Conservation (phyloP, 2,888 invertebrate genomes). For the Drosophila neotestacea region DNA sequence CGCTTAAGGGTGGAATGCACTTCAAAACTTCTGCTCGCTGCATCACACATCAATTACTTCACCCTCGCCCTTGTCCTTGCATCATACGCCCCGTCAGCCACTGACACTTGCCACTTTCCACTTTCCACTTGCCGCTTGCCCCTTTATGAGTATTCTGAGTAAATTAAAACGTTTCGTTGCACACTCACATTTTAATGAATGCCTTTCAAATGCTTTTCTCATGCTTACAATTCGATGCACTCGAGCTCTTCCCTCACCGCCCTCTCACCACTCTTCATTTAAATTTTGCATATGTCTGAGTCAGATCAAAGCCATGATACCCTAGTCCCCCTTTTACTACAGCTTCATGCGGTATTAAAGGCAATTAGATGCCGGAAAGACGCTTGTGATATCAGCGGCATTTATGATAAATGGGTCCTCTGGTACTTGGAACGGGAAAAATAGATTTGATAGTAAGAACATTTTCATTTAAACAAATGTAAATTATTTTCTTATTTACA, state of each 20-base stretch:
- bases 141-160: slow-evolving; percentile 45
- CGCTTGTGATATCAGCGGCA: slow-evolving; percentile 10
- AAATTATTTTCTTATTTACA: no score
- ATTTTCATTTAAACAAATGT: no score
- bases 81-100: slow-evolving; percentile 26
- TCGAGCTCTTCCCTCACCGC: slow-evolving; percentile 16
- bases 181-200: slow-evolving; percentile 54
- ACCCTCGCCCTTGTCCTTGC: background rate
- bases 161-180: slow-evolving; percentile 63
- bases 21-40: slow-evolving; percentile 10
- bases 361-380: slow-evolving; percentile 49
- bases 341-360: slow-evolving; percentile 23
- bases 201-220: slow-evolving; percentile 59
- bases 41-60: slow-evolving; percentile 13
- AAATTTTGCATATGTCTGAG: slow-evolving; percentile 31
- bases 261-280: slow-evolving; percentile 5
- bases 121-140: slow-evolving; percentile 14
- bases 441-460: no score
- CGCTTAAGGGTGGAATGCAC: slow-evolving; percentile 19
- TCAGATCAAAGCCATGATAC: slow-evolving; percentile 62
- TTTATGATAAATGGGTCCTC: slow-evolving; percentile 16
- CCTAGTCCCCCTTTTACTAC: background rate
- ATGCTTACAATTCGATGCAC: slow-evolving; percentile 49
- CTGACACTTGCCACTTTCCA: slow-evolving; percentile 21
- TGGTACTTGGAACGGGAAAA: no score